These are phyloP conservation scores for Trigoniulus corallinus DNA, from an alignment of 1,140 invertebrate genomes.

Conservation along the genomic window DNA sequence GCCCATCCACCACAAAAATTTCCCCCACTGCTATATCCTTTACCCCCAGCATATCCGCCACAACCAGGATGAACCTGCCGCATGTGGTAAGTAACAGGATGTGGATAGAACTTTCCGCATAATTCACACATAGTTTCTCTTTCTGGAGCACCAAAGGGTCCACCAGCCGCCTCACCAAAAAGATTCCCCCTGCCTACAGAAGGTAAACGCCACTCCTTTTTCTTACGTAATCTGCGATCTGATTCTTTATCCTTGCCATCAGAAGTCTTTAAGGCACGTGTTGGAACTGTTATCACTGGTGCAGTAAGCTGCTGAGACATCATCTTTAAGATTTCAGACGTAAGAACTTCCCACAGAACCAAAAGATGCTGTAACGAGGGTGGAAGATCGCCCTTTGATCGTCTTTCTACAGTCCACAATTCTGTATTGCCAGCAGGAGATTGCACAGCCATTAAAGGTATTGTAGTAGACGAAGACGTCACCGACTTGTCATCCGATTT, in stretches of 20 bases:
- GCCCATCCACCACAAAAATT: conserved; percentile 73
- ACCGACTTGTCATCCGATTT: neutral
- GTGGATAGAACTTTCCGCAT: conserved; percentile 54
- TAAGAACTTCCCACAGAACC: conserved; percentile 73
- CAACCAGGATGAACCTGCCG: conserved; percentile 73
- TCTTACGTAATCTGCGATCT: conserved; percentile 23
- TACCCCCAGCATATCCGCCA: conserved; percentile 62
- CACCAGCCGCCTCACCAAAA: conserved; percentile 22
- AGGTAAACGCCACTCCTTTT: conserved; percentile 25
- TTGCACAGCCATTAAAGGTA: neutral
- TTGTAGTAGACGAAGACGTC: neutral
- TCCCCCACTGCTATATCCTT: conserved; percentile 72
- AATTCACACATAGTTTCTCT: conserved; percentile 63
- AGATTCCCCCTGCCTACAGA: conserved; percentile 20
- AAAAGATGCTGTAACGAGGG: conserved; percentile 58
- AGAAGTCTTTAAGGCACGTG: neutral
- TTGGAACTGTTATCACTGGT: conserved; percentile 12
- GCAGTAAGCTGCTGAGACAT: conserved; percentile 38
- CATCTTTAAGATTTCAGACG: conserved; percentile 44
- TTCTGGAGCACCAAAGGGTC: conserved; percentile 17
- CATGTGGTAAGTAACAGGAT: conserved; percentile 85
- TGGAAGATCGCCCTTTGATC: conserved; percentile 47
- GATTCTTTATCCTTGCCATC: conserved; percentile 13
- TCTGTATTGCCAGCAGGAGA: neutral
- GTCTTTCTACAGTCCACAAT: conserved; percentile 12